Conservation (phyloP, 2,113 vertebrate genomes). For the Lynx canadensis region DNA sequence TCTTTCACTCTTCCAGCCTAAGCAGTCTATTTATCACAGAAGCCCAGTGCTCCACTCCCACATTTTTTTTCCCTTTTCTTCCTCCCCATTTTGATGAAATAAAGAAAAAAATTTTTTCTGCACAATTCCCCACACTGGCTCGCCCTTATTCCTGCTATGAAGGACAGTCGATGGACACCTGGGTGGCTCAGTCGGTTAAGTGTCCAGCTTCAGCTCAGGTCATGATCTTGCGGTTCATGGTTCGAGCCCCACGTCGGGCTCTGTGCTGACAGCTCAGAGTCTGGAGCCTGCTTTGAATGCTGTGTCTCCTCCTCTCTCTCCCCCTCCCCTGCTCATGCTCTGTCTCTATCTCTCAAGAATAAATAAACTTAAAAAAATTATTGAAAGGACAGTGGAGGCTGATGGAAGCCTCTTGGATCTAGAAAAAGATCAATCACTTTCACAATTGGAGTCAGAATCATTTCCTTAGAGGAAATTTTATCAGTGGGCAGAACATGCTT, state of each 20-base stretch:
- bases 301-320: no score
- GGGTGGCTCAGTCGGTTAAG: no score
- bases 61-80: neutral
- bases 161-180: neutral
- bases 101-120: neutral
- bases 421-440: neutral
- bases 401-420: neutral
- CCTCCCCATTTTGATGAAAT: slow-evolving; percentile 7
- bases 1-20: neutral
- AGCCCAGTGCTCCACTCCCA: neutral
- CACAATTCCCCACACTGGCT: neutral
- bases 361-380: no score
- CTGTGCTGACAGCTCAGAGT: no score
- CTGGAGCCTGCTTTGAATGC: no score
- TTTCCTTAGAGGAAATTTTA: neutral
- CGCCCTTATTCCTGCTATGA: neutral
- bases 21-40: neutral
- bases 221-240: no score
- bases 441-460: neutral
- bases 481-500: fast-evolving
- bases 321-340: no score
- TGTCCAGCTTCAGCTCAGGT: no score
- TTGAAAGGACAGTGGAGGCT: neutral
- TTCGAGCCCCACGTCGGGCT: no score
- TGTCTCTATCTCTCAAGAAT: no score